Conservation (phyloP, 2,113 vertebrate species). For the human (Homo sapiens) region DNA sequence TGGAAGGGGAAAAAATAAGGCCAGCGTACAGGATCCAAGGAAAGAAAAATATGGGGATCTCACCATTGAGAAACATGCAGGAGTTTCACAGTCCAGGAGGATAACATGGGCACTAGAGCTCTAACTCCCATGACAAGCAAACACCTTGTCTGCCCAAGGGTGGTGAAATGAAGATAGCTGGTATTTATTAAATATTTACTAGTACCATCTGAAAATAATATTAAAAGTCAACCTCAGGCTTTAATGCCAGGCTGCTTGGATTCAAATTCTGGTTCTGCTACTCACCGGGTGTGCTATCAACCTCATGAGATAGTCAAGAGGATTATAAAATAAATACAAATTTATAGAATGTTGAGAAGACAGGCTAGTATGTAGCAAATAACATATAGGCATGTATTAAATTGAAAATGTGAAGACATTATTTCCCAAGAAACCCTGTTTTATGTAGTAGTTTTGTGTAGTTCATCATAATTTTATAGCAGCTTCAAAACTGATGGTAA, state of each 20-base stretch:
- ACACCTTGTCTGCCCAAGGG: background rate
- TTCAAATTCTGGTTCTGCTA: background rate
- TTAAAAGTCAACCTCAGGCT: background rate
- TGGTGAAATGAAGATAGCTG: background rate
- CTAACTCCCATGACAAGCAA: background rate
- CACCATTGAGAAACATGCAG: background rate
- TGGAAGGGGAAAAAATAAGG: background rate
- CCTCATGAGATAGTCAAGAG: background rate
- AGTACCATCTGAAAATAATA: background rate
- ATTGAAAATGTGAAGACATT: conserved; percentile 1
- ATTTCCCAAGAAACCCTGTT: background rate
- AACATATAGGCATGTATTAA: background rate
- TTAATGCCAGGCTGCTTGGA: background rate
- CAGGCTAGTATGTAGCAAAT: background rate
- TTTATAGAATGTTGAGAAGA: background rate
- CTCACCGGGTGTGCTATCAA: background rate
- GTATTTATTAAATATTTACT: background rate
- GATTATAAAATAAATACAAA: background rate
- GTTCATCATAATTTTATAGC: background rate
- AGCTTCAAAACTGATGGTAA: background rate
- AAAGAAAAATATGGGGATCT: background rate
- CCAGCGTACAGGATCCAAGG: background rate
- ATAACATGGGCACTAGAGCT: background rate
- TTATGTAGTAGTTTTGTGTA: background rate
- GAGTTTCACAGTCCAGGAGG: background rate